Conservation (phyloP, 2,797 vertebrate species). For the Valencia hispanica region DNA sequence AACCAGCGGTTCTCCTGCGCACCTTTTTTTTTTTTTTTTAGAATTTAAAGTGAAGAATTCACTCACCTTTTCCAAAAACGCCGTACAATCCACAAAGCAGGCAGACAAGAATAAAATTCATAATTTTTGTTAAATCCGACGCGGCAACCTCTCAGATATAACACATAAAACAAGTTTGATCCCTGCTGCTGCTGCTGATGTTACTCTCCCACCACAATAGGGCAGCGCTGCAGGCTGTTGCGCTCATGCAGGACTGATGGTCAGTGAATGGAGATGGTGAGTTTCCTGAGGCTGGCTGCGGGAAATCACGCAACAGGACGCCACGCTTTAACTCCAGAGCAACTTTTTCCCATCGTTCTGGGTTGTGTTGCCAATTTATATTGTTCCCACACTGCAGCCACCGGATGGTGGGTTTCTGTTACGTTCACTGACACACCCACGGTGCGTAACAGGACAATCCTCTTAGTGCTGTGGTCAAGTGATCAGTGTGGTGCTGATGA, state of each 20-base stretch:
- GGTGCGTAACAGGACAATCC: conserved; percentile 37
- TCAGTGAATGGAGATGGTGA: conserved; percentile 29
- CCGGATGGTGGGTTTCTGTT: conserved; percentile 73
- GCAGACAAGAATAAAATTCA: conserved; percentile 74
- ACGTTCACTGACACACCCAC: conserved; percentile 73
- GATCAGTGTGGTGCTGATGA: conserved; percentile 3
- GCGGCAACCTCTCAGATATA: conserved; percentile 22
- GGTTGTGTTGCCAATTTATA: conserved; percentile 75
- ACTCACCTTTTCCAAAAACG: conserved; percentile 79
- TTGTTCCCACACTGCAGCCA: conserved; percentile 75
- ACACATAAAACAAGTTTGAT: conserved; percentile 26
- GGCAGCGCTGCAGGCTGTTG: conserved; percentile 37
- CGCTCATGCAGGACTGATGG: conserved; percentile 35
- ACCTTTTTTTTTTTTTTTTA: no score
- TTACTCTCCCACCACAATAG: conserved; percentile 19
- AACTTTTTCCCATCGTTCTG: conserved; percentile 73
- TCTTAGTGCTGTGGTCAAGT: conserved; percentile 8
- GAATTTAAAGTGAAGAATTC: conserved; percentile 6
- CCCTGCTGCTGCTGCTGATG: conserved; percentile 55
- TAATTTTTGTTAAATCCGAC: conserved; percentile 64
- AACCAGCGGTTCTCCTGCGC: conserved; percentile 16
- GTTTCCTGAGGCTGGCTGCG: conserved; percentile 60
- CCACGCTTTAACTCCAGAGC: conserved; percentile 65
- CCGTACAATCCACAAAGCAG: conserved; percentile 82
- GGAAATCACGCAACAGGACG: conserved; percentile 68